Evolutionary conservation across 2,797 vertebrate genomes (phyloP), one percentile per base, ranked within the genome.

Genomic region (Echeneis naucrates): DNA sequence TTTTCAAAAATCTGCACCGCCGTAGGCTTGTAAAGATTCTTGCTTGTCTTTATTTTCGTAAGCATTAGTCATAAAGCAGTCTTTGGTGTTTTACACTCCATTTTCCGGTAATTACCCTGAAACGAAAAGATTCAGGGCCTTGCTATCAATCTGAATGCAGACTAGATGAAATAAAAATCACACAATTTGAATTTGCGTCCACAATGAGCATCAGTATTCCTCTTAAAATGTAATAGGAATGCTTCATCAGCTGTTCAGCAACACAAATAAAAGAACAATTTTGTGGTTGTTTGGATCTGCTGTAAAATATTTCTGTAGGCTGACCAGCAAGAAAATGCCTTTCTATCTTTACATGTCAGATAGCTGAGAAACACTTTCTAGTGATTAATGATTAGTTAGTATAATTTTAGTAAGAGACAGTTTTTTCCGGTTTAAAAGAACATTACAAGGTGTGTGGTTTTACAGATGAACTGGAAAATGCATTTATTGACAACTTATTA

Each of bases 51-150:
- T n/a, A 45, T 71, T 48, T 64, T 61, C 52, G 26, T 12, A 53
- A 42, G 51, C 58, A 1, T 6, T 12, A 13, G 30, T 17, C 58
- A 19, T 26, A 44, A 68, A 51, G 52, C 37, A 4, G 8, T 60
- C 30, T 8, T 10, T 65, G 44, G 68, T 63, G 62, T 57, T 78
- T 80, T 16, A 57, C 2, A 21, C 51, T 27, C 19, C 14, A 32
- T 60, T 76, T 67, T 72, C 19, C 44, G 58, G 38, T 0, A 2
- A 56, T 76, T 54, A 45, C 21, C 14, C 33, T 32, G 13, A 44
- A 68, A 55, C 12, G 4, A 45, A 68, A 47, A 60, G 47, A 66
- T 33, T 37, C 21, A 2, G 14, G 51, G 21, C 53, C 11, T 45
- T 65, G 38, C 38, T 17, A 21, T 42, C 8, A 8, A 1, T 4